A percentile compares a stretch with the other conserved stretches of the same genome.
Conservation (phyloP, 2,113 vertebrate species). For the Lampris incognitus region DNA sequence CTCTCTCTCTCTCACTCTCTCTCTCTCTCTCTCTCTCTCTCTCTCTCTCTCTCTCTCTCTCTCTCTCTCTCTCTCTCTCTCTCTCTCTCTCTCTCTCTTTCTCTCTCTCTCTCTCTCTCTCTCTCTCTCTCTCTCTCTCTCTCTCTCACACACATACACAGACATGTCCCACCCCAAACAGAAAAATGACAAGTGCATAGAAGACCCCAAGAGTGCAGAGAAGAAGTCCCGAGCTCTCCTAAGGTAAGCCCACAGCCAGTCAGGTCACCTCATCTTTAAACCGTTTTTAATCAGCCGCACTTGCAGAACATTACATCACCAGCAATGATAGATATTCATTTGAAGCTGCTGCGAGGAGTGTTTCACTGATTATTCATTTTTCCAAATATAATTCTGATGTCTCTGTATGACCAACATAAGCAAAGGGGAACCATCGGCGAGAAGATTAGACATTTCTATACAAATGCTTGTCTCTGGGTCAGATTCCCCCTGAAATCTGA, state of each 20-base stretch:
- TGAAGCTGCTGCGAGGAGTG: too few relatives aligned
- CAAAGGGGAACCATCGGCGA: too few relatives aligned
- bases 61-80: constrained; percentile 15
- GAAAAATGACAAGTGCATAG: constrained; percentile 89
- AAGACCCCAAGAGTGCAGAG: constrained; percentile 90
- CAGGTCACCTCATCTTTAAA: neutral
- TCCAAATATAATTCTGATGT: too few relatives aligned
- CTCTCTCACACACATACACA: constrained; percentile 64
- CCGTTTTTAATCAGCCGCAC: neutral
- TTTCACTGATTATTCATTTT: too few relatives aligned
- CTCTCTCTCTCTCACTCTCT: neutral
- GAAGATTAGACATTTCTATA: too few relatives aligned
- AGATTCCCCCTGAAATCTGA: too few relatives aligned
- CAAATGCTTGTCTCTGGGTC: too few relatives aligned
- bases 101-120: neutral
- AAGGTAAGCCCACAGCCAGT: constrained; percentile 81
- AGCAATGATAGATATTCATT: too few relatives aligned
- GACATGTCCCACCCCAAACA: constrained; percentile 88
- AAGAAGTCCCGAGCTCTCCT: constrained; percentile 91
- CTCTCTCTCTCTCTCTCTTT: neutral
- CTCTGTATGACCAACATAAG: too few relatives aligned
- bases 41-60: constrained; percentile 11
- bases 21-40: neutral
- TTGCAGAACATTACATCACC: neutral
- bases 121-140: constrained; percentile 10